Conservation (phyloP, 2,888 invertebrate genomes). For the Polydrusus pterygomalis region DNA sequence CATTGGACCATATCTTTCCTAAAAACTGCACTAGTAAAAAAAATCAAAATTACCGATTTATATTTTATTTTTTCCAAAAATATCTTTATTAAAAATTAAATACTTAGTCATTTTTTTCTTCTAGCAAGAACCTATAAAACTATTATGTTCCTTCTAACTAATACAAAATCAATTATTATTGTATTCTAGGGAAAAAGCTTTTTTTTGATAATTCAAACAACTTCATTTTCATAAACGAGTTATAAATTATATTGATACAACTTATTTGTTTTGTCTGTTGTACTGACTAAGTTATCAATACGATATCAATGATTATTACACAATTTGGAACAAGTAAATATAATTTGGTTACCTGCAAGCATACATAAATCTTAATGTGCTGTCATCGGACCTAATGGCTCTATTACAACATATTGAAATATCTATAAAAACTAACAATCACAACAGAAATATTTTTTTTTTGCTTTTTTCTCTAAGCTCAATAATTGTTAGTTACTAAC, state of each 20-base stretch:
- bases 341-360: constrained; percentile 12
- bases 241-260: constrained; percentile 30
- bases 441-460: too few relatives aligned
- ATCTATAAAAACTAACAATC: background rate
- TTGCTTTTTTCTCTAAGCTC: too few relatives aligned
- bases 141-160: background rate
- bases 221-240: constrained; percentile 16
- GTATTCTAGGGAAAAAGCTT: background rate
- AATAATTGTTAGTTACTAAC: too few relatives aligned
- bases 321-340: constrained; percentile 21
- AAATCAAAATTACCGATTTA: too few relatives aligned
- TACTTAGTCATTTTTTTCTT: too few relatives aligned
- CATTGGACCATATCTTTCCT: too few relatives aligned
- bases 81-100: too few relatives aligned
- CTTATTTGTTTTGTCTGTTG: constrained; percentile 10
- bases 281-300: constrained; percentile 21
- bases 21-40: too few relatives aligned
- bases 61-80: too few relatives aligned
- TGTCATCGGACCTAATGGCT: constrained; percentile 22
- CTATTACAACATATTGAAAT: background rate
- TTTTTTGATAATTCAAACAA: constrained; percentile 10
- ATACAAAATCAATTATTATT: constrained; percentile 1
- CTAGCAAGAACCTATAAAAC: too few relatives aligned
- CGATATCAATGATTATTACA: constrained; percentile 27
- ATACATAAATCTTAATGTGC: constrained; percentile 16